Evolutionary conservation across 2,113 vertebrate genomes (phyloP).

Genomic region (Poicephalus gulielmi): DNA sequence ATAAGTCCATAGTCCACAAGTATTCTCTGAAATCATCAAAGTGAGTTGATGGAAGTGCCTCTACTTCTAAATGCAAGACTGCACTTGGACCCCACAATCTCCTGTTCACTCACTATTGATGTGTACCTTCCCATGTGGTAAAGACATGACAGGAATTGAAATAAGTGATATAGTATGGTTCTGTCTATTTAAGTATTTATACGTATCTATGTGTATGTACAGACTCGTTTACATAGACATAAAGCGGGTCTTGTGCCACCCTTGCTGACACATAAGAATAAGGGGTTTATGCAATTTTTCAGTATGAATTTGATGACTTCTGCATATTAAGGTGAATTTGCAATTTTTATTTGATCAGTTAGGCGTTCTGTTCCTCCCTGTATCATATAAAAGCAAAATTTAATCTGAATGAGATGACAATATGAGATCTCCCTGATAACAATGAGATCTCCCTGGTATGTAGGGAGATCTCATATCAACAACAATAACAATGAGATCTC

Average conservation of each 20-base stretch:
- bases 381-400: not conserved
- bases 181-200: not conserved
- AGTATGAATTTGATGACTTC: not conserved
- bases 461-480: too few species aligned
- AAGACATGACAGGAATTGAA: not conserved
- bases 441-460: too few species aligned
- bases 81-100: not conserved
- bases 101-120: not conserved
- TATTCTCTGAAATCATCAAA: not conserved
- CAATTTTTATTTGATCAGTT: not conserved
- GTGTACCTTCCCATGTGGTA: not conserved
- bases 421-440: not conserved
- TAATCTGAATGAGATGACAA: not conserved
- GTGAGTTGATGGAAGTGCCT: not conserved
- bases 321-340: not conserved
- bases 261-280: not conserved
- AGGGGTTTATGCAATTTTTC: not conserved
- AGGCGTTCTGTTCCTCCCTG: not conserved
- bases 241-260: not conserved
- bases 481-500: not conserved
- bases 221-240: not conserved
- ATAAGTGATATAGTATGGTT: not conserved
- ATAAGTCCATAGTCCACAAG: not conserved
- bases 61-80: not conserved
- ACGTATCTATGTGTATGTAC: fast-evolving